Base-by-base conservation (phyloP, 2,888 invertebrate species). In the Epirrita christyi region DNA sequence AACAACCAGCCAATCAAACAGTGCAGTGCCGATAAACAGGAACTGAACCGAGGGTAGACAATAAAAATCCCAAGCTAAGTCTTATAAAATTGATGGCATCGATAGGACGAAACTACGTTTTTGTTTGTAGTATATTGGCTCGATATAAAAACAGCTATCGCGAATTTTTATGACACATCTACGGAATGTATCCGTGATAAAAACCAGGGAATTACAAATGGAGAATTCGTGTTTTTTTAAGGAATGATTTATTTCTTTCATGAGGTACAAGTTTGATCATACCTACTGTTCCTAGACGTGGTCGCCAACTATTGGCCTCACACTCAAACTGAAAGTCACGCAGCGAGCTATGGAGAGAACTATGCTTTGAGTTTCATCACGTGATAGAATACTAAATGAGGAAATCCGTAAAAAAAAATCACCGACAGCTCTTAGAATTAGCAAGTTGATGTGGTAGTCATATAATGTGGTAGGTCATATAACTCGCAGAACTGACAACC, bases 51-150 rank as follows among this genome's bases (percentile, higher is more conserved):
- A 50, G 54, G 50, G 54, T 37, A 49, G 32, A 52, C 55, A 55
- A 55, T 59, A 59, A 59, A 59, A 59, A 55, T 40, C 46, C 59
- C 54, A 46, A 47, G 50, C 46, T 52, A 48, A 59, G 55, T 51
- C 58, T 55, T 49, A 55, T 55, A 55, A 61, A 63, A 64, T 67
- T 64, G 61, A 67, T 64, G 56, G 64, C 56, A 44, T 50, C 60
- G 63, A 64, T 67, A 52, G 53, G 53, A 52, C 48, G 55, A 57
- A 64, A 64, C 59, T 64, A 63, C 62, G 63, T 58, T 67, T 67
- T 64, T 64, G 64, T 64, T 64, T 60, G 64, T 64, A 63, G 63
- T 64, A 67, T 63, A 67, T 67, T 61, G 64, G 59, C 59, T 64
- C 55, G 63, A 61, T 64, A 67, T 63, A 67, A 67, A 67, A 67